These are phyloP conservation scores for Oopsacas minuta DNA, from an alignment of 37 sponge, comb jelly and placozoan genomes.

Conservation along the genomic window DNA sequence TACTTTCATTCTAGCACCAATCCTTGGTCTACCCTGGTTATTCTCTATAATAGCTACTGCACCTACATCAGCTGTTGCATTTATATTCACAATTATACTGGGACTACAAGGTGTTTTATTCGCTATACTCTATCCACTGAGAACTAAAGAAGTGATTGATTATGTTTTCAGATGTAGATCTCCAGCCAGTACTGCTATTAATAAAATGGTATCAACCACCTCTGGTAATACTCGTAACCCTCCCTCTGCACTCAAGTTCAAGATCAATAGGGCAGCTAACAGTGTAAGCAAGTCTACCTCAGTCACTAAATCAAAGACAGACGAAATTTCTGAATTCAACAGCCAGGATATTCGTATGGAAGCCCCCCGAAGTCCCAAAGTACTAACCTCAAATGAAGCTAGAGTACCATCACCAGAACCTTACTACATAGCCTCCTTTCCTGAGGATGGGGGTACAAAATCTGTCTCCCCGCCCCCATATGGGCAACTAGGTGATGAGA, in stretches of 20 bases:
- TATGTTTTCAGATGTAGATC: neutral
- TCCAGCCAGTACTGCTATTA: neutral
- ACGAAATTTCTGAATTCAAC: neutral
- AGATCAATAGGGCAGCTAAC: neutral
- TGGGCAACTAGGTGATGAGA: neutral
- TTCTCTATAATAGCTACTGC: neutral
- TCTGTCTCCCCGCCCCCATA: neutral
- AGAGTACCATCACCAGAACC: neutral
- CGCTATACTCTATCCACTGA: constrained; percentile 1
- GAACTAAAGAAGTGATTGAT: neutral
- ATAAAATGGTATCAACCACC: neutral
- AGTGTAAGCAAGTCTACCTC: neutral
- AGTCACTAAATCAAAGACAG: neutral
- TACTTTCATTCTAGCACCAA: neutral
- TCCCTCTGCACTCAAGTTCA: constrained; percentile 5
- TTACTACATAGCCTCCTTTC: neutral
- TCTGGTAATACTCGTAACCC: neutral
- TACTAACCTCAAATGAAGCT: neutral
- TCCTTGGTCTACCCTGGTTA: constrained; percentile 10
- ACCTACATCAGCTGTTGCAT: neutral
- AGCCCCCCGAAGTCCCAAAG: neutral
- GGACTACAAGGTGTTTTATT: neutral
- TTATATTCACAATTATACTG: constrained; percentile 8
- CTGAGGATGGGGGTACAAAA: neutral
- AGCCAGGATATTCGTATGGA: neutral